Base-by-base conservation (phyloP, 37 sponge, comb jelly and placozoan genomes). In the Eunapius fragilis region DNA sequence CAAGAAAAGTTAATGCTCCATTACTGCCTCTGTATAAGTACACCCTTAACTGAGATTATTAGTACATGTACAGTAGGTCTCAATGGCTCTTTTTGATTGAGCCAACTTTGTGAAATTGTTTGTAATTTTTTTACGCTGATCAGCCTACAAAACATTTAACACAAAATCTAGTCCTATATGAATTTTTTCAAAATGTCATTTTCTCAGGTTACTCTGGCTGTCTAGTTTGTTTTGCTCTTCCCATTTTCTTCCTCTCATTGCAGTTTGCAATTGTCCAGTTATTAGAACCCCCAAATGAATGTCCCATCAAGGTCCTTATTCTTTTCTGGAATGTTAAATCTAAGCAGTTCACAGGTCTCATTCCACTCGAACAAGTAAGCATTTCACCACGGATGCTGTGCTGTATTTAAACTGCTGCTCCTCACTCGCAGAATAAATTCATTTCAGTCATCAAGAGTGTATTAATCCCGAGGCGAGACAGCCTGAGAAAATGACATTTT, bases 351-450 rank as follows among this genome's bases (percentile, higher is more conserved):
- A 90, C 91, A 71, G 91, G 91, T 7, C 86, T 90, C 32, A 86
- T 90, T 28, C 91, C 82, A 33, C 79, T 86, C 3, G 91, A 90
- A 12, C 91, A 90, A 82, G 91, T 90, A 90, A 13, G 41, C 75
- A 27, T 30, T 68, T 11, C 47, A 45, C 7, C 9, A 11, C 47
- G 47, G 47, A 11, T 11, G 47, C 7, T 45, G 47, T 45, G 47
- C 47, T 45, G 47, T 9, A 11, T 45, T 9, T n/a, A n/a, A n/a
- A 45, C 47, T 45, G 47, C 9, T 45, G 47, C 47, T 45, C 7
- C 47, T 45, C 47, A 45, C 4, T 45, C 47, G 9, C 47, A 45
- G 47, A 45, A 45, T 9, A 45, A 45, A 9, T 45, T 45, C 47
- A 45, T 45, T 45, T 4, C 47, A 45, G 47, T 45, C 47, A 45